Percentiles rank a stretch among this genome's conserved stretches.
These are phyloP conservation scores for Geopemphigus sp. DNA, from an alignment of 1,140 invertebrate genomes.

Conservation along the genomic window DNA sequence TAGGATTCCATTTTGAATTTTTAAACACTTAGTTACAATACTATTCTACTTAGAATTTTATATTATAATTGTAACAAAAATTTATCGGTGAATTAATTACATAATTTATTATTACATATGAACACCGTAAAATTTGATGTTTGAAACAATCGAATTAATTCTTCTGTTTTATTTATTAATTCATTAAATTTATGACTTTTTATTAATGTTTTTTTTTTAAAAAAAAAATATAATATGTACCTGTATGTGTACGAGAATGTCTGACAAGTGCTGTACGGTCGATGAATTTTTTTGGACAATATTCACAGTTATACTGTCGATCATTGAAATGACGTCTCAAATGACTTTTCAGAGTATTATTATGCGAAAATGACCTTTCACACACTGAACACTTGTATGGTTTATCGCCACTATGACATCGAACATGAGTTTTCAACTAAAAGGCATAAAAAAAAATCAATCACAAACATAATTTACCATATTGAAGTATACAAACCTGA, in stretches of 20 bases:
- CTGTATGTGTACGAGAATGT: slow-evolving; percentile 41
- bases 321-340: slow-evolving; percentile 79
- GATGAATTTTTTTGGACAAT: slow-evolving; percentile 78
- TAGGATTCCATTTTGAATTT: no score
- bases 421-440: slow-evolving; percentile 63
- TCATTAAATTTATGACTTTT: not conserved
- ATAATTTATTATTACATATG: no score
- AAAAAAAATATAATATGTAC: not conserved
- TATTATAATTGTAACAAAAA: no score
- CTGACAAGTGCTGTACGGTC: slow-evolving; percentile 76
- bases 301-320: slow-evolving; percentile 80
- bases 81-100: no score
- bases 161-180: no score
- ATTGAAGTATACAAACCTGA: not conserved
- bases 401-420: slow-evolving; percentile 73
- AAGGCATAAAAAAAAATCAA: slow-evolving; percentile 6
- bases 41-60: no score
- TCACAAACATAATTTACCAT: not conserved
- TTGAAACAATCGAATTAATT: no score
- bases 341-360: slow-evolving; percentile 87
- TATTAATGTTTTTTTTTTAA: no score
- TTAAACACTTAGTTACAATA: no score
- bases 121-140: no score
- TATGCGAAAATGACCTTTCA: slow-evolving; percentile 75
- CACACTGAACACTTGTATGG: slow-evolving; percentile 78